Conservation (phyloP, 2,888 invertebrate species). For the Agriopis marginaria region DNA sequence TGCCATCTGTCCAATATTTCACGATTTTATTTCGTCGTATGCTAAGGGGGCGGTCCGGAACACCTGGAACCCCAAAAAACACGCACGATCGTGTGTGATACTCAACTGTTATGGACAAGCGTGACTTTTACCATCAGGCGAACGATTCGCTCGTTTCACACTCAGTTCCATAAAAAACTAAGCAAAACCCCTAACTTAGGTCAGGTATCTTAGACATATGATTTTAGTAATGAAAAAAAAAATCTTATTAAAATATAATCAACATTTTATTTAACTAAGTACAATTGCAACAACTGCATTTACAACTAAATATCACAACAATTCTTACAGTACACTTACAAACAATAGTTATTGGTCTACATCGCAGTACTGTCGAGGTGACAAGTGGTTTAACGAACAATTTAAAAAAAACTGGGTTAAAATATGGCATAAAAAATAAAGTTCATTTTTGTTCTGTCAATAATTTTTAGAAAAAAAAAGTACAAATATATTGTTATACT, state of each 20-base stretch:
- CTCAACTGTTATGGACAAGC: no score
- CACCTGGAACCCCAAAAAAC: no score
- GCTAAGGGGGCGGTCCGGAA: no score
- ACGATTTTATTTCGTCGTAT: no score
- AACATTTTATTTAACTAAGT: conserved; percentile 60
- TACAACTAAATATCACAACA: conserved; percentile 77
- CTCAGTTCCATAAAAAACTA: no score
- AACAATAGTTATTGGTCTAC: conserved; percentile 19
- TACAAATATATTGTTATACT: neutral
- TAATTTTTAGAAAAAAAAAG: no score
- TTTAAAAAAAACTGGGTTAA: neutral
- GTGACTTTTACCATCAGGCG: no score
- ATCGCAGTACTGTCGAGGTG: conserved; percentile 5
- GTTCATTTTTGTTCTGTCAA: neutral
- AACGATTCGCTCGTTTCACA: no score
- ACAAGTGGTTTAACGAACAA: neutral
- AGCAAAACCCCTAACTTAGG: no score
- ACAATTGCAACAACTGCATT: conserved; percentile 57
- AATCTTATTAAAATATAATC: conserved; percentile 49
- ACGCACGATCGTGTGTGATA: no score
- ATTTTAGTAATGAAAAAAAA: neutral
- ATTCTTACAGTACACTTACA: conserved; percentile 45
- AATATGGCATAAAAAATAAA: neutral
- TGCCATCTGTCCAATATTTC: no score
- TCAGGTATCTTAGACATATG: no score